A percentile compares a stretch with the other conserved stretches of the same genome.
Evolutionary conservation across 2,888 invertebrate species (phyloP).

Genomic region (Hemaris fuciformis): DNA sequence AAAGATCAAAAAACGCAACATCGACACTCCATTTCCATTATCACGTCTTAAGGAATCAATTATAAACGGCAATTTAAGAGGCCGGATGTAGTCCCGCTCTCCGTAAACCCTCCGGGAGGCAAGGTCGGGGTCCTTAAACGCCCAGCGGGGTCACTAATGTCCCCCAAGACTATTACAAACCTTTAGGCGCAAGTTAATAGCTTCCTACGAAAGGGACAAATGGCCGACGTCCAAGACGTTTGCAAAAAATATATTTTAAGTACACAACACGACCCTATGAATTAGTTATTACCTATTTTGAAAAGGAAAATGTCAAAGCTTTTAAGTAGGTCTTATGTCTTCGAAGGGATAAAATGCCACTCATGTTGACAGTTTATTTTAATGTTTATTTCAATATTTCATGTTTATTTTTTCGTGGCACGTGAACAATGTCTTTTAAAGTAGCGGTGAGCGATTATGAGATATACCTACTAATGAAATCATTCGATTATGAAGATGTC

Average conservation of each 20-base stretch:
- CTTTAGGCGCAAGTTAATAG: constrained; percentile 65
- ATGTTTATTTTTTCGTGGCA: neutral
- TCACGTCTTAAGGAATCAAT: constrained; percentile 35
- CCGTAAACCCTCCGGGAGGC: constrained; percentile 50
- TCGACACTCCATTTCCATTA: constrained; percentile 7
- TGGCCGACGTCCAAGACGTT: constrained; percentile 18
- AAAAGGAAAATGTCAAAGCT: neutral
- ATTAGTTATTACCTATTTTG: constrained; percentile 7
- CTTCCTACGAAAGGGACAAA: constrained; percentile 43
- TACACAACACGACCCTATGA: constrained; percentile 12
- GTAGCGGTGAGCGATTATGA: no score
- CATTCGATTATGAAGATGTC: no score
- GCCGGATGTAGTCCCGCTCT: constrained; percentile 45
- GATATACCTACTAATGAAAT: no score
- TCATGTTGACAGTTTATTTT: neutral
- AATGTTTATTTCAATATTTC: neutral
- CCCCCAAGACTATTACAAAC: constrained; percentile 60
- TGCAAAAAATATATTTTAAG: constrained; percentile 6
- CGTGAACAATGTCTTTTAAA: no score
- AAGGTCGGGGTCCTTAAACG: constrained; percentile 56
- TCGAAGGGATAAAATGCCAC: neutral
- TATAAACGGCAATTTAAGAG: constrained; percentile 40
- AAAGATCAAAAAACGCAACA: neutral
- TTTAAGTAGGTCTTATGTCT: neutral
- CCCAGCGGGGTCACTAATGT: constrained; percentile 66